Evolutionary conservation across 2,797 vertebrate genomes (phyloP).

Genomic region (Enteromius mattozi): DNA sequence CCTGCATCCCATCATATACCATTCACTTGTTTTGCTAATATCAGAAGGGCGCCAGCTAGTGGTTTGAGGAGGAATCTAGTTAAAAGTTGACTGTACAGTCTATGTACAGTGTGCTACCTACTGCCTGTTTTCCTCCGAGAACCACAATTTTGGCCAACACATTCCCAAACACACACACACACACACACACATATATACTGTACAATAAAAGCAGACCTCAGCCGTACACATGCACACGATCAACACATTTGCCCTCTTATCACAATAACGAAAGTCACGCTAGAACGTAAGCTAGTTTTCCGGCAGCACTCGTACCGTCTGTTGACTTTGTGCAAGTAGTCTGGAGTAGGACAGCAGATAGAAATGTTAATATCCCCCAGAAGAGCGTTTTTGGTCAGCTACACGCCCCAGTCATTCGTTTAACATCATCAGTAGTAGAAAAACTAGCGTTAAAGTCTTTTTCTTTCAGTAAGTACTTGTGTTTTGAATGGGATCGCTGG

Average conservation of each 20-base stretch:
- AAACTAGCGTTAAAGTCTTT: conserved; percentile 76
- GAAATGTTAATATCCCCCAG: conserved; percentile 69
- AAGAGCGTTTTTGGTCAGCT: conserved; percentile 67
- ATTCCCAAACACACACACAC: background rate
- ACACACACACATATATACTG: background rate
- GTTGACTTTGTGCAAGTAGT: conserved; percentile 79
- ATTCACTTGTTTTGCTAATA: conserved; percentile 12
- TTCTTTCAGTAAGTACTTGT: conserved; percentile 55
- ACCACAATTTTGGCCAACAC: conserved; percentile 11
- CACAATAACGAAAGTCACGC: conserved; percentile 75
- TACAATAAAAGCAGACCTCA: conserved; percentile 54
- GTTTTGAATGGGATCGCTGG: conserved; percentile 62
- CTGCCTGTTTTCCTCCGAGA: conserved; percentile 18
- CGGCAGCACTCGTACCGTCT: conserved; percentile 81
- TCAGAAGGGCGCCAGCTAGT: conserved; percentile 31
- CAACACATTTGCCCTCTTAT: conserved; percentile 18
- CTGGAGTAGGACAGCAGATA: conserved; percentile 74
- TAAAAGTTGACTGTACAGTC: conserved; percentile 32
- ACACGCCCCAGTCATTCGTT: conserved; percentile 69
- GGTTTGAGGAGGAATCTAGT: conserved; percentile 43
- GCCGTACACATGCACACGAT: conserved; percentile 31
- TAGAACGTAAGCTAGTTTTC: conserved; percentile 63
- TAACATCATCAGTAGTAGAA: conserved; percentile 92
- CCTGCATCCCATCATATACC: background rate
- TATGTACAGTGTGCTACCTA: conserved; percentile 46